Conservation (phyloP, 2,113 vertebrate genomes). For the Myrmecophaga tridactyla region DNA sequence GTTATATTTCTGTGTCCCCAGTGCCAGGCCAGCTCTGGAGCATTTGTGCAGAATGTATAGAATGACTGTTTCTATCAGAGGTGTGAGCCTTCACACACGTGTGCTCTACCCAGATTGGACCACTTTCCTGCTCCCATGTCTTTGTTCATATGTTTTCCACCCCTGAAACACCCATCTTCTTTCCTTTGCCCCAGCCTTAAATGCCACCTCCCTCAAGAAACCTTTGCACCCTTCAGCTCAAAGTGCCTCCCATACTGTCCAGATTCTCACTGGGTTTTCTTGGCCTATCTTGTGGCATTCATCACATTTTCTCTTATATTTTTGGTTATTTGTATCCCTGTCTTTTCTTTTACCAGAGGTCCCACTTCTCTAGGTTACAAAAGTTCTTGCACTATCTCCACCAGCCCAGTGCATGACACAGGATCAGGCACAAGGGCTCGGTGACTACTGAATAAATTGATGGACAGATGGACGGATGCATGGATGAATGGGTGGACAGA, state of each 20-base stretch:
- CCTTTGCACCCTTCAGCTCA: background rate
- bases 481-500: too few relatives aligned
- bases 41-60: background rate
- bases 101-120: background rate
- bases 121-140: background rate
- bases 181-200: background rate
- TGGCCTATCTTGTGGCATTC: background rate
- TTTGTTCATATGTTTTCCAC: background rate
- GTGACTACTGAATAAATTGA: background rate
- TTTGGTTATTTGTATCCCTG: background rate
- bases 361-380: background rate
- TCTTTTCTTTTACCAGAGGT: background rate
- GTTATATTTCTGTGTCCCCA: background rate
- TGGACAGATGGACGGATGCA: too few relatives aligned
- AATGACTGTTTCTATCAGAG: background rate
- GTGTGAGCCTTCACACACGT: background rate
- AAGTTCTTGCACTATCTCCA: background rate
- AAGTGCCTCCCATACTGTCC: background rate
- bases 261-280: background rate
- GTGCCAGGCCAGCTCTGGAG: background rate
- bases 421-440: background rate
- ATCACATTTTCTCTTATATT: background rate
- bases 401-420: background rate
- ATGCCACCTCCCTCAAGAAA: background rate
- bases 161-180: background rate